Evolutionary conservation across 1,140 invertebrate species (phyloP).

Genomic region (Grapholita molesta): DNA sequence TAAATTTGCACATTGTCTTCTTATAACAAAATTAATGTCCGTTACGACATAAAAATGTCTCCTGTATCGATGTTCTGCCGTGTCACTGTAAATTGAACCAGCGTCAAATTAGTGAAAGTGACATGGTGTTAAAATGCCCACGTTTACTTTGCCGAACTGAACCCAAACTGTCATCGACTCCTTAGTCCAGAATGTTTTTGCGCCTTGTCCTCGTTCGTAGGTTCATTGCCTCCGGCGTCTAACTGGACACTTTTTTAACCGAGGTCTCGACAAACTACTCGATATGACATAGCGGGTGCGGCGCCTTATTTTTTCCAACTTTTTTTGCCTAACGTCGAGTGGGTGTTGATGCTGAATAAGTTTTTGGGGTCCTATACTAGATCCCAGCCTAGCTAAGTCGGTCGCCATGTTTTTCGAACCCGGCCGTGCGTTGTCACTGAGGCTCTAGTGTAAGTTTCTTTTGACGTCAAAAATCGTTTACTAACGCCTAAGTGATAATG

Average conservation of each 20-base stretch:
- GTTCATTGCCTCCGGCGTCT: slow-evolving; percentile 65
- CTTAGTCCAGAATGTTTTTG: slow-evolving; percentile 56
- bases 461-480: too few relatives aligned
- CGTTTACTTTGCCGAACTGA: slow-evolving; percentile 7
- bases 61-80: slow-evolving; percentile 26
- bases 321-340: slow-evolving; percentile 15
- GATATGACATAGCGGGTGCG: slow-evolving; percentile 47
- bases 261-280: slow-evolving; percentile 36
- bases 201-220: slow-evolving; percentile 47
- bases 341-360: slow-evolving; percentile 9
- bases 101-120: not conserved
- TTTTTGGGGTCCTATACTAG: not conserved
- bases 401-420: too few relatives aligned
- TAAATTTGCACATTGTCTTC: too few relatives aligned
- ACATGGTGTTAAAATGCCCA: not conserved
- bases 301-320: slow-evolving; percentile 23
- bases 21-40: too few relatives aligned
- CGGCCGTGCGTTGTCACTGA: too few relatives aligned
- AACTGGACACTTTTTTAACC: slow-evolving; percentile 69
- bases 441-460: too few relatives aligned
- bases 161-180: slow-evolving; percentile 28
- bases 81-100: slow-evolving; percentile 22
- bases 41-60: too few relatives aligned
- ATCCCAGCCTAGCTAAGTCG: too few relatives aligned
- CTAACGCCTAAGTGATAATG: too few relatives aligned